Evolutionary conservation across 2,797 vertebrate species (phyloP).

Genomic region (Hydrolagus colliei): DNA sequence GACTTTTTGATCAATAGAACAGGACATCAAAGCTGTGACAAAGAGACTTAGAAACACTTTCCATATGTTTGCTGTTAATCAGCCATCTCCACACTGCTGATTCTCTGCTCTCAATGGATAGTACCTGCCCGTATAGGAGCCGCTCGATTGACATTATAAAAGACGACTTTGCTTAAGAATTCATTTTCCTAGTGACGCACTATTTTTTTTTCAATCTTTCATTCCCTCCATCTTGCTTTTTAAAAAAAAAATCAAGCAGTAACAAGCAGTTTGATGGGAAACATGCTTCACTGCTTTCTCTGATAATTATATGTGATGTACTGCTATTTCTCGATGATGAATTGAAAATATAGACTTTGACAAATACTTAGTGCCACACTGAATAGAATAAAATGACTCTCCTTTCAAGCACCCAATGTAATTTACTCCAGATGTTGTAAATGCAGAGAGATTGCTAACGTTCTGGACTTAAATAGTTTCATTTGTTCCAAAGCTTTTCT

Average conservation of each 20-base stretch:
- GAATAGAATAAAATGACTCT: background rate
- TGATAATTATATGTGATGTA: constrained; percentile 21
- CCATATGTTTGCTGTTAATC: constrained; percentile 20
- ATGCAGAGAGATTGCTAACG: background rate
- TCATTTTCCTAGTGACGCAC: background rate
- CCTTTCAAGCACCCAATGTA: background rate
- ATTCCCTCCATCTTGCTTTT: background rate
- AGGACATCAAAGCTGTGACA: constrained; percentile 22
- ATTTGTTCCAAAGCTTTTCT: background rate
- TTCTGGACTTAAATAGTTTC: background rate
- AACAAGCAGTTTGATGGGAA: constrained; percentile 20
- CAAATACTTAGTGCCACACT: constrained; percentile 14
- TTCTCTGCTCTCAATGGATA: background rate
- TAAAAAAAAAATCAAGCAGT: background rate
- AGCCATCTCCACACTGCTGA: background rate
- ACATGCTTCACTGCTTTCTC: background rate
- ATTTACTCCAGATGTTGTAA: background rate
- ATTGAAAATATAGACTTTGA: constrained; percentile 6
- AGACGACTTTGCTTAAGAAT: background rate
- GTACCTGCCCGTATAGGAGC: background rate
- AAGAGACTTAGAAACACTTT: constrained; percentile 34
- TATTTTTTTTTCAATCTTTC: background rate
- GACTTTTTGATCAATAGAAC: constrained; percentile 37
- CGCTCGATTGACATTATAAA: background rate
- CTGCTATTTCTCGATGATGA: constrained; percentile 9